A percentile compares a stretch with the other conserved stretches of the same genome.
Conservation (phyloP, 2,888 invertebrate genomes). For the Diachrysia chrysitis region DNA sequence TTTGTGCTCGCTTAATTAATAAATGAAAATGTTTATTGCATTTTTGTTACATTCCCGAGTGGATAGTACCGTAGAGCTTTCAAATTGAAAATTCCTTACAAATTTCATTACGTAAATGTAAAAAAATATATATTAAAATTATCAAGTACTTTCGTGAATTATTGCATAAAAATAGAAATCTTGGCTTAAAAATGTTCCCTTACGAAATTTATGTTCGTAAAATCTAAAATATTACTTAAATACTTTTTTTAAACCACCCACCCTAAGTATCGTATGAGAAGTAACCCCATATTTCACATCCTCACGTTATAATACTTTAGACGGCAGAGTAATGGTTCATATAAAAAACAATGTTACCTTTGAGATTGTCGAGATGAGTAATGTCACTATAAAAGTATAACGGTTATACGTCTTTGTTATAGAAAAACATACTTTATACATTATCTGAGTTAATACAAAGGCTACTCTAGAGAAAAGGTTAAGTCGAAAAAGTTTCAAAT, state of each 20-base stretch:
- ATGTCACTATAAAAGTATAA: slow-evolving; percentile 20
- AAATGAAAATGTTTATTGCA: slow-evolving; percentile 30
- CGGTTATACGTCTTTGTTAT: slow-evolving; percentile 2
- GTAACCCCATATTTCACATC: slow-evolving; percentile 2
- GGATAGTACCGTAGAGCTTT: slow-evolving; percentile 5
- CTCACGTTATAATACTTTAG: slow-evolving; percentile 1
- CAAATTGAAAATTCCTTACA: slow-evolving; percentile 1
- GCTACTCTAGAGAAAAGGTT: background rate
- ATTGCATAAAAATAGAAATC: background rate
- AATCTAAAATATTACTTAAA: background rate
- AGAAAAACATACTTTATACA: slow-evolving; percentile 5
- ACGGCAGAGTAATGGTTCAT: slow-evolving; percentile 8
- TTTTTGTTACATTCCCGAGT: slow-evolving; percentile 21
- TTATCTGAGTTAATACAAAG: background rate
- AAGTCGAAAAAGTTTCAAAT: background rate
- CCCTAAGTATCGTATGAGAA: background rate
- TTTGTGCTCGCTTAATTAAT: slow-evolving; percentile 28
- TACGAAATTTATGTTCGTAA: no score
- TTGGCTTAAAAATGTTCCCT: background rate
- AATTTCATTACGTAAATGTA: background rate
- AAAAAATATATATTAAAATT: background rate
- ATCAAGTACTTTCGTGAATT: background rate
- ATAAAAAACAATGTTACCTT: slow-evolving; percentile 11
- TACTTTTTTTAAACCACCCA: background rate
- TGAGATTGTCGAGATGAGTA: slow-evolving; percentile 6